phyloP scores from a whole-genome alignment of 2,113 vertebrate genomes.

The Actinemys pallida region DNA sequence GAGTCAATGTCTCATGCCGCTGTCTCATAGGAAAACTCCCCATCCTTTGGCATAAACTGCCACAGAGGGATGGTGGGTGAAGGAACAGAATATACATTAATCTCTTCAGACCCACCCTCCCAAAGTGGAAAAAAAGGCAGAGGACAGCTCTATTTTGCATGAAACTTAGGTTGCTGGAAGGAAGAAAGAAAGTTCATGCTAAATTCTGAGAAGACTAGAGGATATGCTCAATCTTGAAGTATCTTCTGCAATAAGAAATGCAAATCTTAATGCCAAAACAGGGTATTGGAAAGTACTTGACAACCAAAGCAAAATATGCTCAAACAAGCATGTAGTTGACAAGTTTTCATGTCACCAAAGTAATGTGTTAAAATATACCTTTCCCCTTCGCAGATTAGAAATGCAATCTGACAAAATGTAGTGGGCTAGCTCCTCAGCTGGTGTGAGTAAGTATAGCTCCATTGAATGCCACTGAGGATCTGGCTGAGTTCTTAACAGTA shows the following conservation, averaged over 20 bases:
- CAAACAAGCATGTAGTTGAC: neutral
- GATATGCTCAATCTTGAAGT: neutral
- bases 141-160: neutral
- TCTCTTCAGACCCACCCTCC: neutral
- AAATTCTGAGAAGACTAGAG: neutral
- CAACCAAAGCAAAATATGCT: neutral
- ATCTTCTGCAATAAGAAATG: neutral
- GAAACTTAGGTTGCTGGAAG: neutral
- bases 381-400: neutral
- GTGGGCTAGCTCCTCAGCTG: neutral
- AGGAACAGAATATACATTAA: neutral
- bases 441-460: neutral
- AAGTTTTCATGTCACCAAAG: neutral
- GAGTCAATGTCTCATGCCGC: neutral
- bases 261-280: neutral
- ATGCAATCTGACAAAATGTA: neutral
- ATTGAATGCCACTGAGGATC: conserved; percentile 18
- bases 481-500: conserved; percentile 12
- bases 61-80: neutral
- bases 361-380: neutral
- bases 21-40: neutral
- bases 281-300: neutral
- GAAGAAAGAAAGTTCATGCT: neutral
- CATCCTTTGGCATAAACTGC: neutral
- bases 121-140: fast-evolving